Conservation (phyloP, 2,797 vertebrate genomes). For the Xiphorhynchus erythropygius region DNA sequence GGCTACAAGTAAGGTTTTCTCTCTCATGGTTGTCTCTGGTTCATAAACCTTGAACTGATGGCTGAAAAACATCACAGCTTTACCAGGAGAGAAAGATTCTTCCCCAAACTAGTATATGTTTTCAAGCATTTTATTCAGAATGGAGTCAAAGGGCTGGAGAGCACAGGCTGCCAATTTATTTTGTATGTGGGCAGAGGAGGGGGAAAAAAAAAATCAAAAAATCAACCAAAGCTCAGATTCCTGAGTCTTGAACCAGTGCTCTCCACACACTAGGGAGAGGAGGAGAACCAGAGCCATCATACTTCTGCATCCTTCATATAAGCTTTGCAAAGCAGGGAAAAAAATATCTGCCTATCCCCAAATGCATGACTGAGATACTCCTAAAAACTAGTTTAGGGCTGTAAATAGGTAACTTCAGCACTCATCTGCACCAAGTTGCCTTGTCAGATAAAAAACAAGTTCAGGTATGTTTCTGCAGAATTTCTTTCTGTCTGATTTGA, state of each 20-base stretch:
- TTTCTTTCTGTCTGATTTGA: not conserved
- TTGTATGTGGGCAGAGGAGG: not conserved
- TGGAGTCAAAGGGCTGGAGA: not conserved
- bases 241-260: not conserved
- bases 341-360: not conserved
- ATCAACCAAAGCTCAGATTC: not conserved
- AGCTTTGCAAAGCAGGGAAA: not conserved
- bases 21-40: not conserved
- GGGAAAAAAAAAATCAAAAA: not conserved
- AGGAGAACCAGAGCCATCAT: not conserved
- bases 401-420: not conserved
- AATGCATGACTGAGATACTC: not conserved
- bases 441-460: not conserved
- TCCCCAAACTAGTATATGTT: not conserved
- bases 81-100: not conserved
- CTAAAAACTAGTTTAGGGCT: not conserved
- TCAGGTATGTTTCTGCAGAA: not conserved
- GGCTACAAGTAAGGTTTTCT: not conserved
- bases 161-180: not conserved
- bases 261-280: not conserved
- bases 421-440: accelerated
- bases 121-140: not conserved
- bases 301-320: not conserved
- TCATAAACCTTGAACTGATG: not conserved
- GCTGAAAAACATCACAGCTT: not conserved